A percentile compares a stretch with the other conserved stretches of the same genome.
phyloP scores from a whole-genome alignment of 2,113 vertebrate species.

The Hemiprocne comata region DNA sequence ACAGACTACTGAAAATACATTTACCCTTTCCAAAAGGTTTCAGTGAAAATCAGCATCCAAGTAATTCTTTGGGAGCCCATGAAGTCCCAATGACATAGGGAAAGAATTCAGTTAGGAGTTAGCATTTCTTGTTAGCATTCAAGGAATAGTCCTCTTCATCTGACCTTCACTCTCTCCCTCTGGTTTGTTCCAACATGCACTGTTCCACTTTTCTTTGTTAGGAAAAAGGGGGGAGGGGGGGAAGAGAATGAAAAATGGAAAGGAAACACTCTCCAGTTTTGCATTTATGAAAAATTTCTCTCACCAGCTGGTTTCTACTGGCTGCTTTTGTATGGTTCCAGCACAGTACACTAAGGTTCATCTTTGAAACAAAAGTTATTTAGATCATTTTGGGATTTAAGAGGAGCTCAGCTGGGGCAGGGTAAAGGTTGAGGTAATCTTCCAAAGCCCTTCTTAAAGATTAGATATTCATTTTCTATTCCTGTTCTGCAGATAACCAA shows the following conservation, averaged over 20 bases:
- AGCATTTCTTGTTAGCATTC: neutral
- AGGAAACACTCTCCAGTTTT: neutral
- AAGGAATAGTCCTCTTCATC: neutral
- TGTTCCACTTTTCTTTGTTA: neutral
- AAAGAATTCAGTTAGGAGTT: neutral
- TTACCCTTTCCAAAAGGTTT: neutral
- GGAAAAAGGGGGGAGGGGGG: too few relatives aligned
- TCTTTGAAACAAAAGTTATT: slow-evolving; percentile 21
- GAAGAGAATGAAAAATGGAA: neutral
- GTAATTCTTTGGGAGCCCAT: neutral
- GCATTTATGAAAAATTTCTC: neutral
- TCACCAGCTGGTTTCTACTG: neutral
- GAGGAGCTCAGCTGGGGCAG: neutral
- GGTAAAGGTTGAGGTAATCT: slow-evolving; percentile 29
- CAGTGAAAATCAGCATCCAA: neutral
- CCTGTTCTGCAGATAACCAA: slow-evolving; percentile 25
- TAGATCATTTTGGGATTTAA: slow-evolving; percentile 21
- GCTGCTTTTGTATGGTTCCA: neutral
- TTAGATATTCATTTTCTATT: neutral
- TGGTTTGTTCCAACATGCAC: neutral
- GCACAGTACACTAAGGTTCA: neutral
- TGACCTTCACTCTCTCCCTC: neutral
- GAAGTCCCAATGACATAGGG: neutral
- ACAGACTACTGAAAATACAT: neutral
- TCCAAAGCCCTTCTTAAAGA: slow-evolving; percentile 33